phyloP scores from a whole-genome alignment of 2,888 invertebrate species.

The Ectemnius lituratus region DNA sequence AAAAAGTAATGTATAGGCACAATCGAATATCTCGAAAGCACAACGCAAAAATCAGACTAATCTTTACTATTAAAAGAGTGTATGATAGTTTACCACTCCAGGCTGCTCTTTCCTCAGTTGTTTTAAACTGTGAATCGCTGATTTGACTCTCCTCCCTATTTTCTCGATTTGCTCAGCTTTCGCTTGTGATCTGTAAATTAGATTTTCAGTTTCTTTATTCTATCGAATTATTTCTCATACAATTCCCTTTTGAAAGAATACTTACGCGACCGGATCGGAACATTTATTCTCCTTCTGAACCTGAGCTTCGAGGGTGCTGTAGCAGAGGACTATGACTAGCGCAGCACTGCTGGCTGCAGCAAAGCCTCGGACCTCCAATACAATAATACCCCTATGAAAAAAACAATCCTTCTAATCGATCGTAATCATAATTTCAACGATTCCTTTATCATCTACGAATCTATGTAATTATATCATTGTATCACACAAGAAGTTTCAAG shows the following conservation, averaged over 20 bases:
- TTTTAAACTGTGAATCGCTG: slow-evolving; percentile 59
- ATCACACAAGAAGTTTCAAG: background rate
- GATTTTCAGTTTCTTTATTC: background rate
- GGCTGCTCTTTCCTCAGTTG: slow-evolving; percentile 71
- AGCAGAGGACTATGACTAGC: slow-evolving; percentile 71
- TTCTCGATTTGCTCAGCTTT: slow-evolving; percentile 67
- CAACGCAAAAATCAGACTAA: too few relatives aligned
- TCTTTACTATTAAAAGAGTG: too few relatives aligned
- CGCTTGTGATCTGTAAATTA: slow-evolving; percentile 60
- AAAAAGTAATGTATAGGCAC: background rate
- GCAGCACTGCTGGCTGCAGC: slow-evolving; percentile 75
- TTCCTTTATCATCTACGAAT: background rate
- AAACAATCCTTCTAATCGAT: background rate
- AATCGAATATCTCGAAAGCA: too few relatives aligned
- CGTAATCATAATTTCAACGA: background rate
- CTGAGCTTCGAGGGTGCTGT: slow-evolving; percentile 71
- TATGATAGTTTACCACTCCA: slow-evolving; percentile 64
- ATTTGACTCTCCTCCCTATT: slow-evolving; percentile 65
- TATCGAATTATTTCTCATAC: slow-evolving; percentile 3
- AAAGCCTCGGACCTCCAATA: slow-evolving; percentile 73
- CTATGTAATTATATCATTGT: background rate
- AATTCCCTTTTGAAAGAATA: background rate
- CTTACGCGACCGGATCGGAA: slow-evolving; percentile 34
- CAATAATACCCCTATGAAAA: slow-evolving; percentile 70
- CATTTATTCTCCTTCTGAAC: slow-evolving; percentile 60